Conservation (phyloP, 1,140 invertebrate species). For the Euwallacea similis region DNA sequence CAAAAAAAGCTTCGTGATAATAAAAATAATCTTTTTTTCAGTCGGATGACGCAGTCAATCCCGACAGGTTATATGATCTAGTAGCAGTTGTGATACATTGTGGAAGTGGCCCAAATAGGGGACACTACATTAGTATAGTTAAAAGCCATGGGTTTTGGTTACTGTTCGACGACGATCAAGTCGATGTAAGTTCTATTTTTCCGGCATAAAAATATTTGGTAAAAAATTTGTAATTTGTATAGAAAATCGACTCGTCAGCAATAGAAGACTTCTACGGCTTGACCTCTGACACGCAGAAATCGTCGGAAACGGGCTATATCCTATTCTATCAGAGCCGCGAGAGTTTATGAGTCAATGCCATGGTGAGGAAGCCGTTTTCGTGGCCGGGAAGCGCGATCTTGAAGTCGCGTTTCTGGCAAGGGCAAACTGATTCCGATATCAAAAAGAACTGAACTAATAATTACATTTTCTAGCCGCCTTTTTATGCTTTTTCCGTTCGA, state of each 20-base stretch:
- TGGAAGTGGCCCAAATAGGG: slow-evolving; percentile 97
- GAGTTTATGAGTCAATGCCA: slow-evolving; percentile 52
- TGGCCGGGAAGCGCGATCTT: no score
- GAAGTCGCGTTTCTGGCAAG: no score
- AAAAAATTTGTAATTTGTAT: slow-evolving; percentile 27
- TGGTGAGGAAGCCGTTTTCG: neutral
- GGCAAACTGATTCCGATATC: no score
- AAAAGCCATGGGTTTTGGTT: slow-evolving; percentile 99
- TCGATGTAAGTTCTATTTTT: slow-evolving; percentile 79
- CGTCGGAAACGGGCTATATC: slow-evolving; percentile 99
- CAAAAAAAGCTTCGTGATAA: slow-evolving; percentile 20
- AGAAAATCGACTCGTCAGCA: slow-evolving; percentile 98
- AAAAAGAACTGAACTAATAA: no score
- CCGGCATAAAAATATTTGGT: neutral
- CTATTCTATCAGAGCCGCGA: slow-evolving; percentile 98
- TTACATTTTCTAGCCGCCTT: no score
- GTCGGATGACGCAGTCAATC: slow-evolving; percentile 97
- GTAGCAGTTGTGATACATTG: slow-evolving; percentile 99
- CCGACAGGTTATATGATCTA: slow-evolving; percentile 95
- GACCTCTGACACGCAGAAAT: slow-evolving; percentile 97
- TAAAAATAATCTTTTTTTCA: slow-evolving; percentile 53
- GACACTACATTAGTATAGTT: slow-evolving; percentile 99
- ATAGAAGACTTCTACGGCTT: slow-evolving; percentile 99
- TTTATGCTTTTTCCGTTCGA: neutral
- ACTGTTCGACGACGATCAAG: slow-evolving; percentile 99